Evolutionary conservation across 2,797 vertebrate species (phyloP), one percentile per base, ranked within the genome.

Genomic region (Cygnus olor): DNA sequence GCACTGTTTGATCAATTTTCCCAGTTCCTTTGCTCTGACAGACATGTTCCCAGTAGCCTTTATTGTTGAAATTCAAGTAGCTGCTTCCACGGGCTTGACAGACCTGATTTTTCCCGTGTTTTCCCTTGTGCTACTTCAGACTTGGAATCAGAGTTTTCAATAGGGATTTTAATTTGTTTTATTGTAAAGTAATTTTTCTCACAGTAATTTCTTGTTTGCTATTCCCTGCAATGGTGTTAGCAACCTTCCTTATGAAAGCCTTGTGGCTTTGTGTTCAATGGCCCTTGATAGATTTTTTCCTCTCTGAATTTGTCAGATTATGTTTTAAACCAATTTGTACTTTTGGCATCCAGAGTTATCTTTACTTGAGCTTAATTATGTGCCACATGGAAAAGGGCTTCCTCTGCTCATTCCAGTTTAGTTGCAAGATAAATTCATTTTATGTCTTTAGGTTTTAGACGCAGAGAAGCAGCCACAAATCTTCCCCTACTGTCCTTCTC

Each of bases 331-430:
- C 11, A 63, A n/a, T 45, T 68, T 77, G 70, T 60, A 80, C 30
- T 90, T 87, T 45, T 87, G 84, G 44, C 79, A 90, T 85, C 51
- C 84, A 74, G 80, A 82, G 19, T 86, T 94, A 92, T 78, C 85
- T 85, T 44, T 71, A 27, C 56, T 95, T 86, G 78, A 90, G 78
- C 44, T 90, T 94, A 89, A 95, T 93, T 93, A 93, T 11, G 81
- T 95, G 92, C 51, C 40, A 53, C 36, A 24, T 28, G 34, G 92
- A 91, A 90, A 90, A 87, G 58, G n/a, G 47, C 53, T 95, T 95
- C 70, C 93, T 94, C 60, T 0, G 0, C 65, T 93, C 69, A 28
- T 94, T 90, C 72, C 57, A 70, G 8, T 73, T 66, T 51, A 90
- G 47, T 93, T 60, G 51, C 58, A 85, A 85, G 83, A 77, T 36